Base-by-base conservation (phyloP, 1,140 invertebrate genomes). In the Delia radicum region DNA sequence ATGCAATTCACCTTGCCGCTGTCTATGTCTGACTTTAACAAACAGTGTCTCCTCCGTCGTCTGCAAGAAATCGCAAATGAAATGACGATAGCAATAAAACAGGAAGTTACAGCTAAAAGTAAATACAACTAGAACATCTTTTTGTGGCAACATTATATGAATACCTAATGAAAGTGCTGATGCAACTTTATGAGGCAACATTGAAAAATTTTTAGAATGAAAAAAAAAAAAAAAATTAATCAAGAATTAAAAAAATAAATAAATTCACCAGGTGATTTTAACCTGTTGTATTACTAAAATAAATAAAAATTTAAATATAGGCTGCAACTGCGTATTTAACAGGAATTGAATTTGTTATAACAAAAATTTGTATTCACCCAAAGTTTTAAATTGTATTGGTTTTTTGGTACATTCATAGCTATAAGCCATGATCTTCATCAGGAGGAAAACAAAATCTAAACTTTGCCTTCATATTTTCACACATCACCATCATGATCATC, bases 1-100 rank as follows among this genome's bases (percentile, higher is more conserved):
- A 55, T 21, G 55, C 48, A 61, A 61, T 67, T 75, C 67, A 75
- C 65, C 74, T 75, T 75, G 48, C 46, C 46, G 46, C 74, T 3
- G n/a, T n/a, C n/a, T n/a, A n/a, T n/a, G n/a, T n/a, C n/a, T n/a
- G n/a, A n/a, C n/a, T n/a, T n/a, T n/a, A n/a, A n/a, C n/a, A n/a
- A n/a, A n/a, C n/a, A n/a, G n/a, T n/a, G n/a, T n/a, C n/a, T n/a
- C n/a, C n/a, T n/a, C n/a, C n/a, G n/a, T n/a, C n/a, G n/a, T n/a
- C n/a, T n/a, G n/a, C n/a, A 42, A 42, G 37, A 42, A 33, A 7
- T 10, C 37, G 37, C n/a, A 55, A 55, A 55, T 55, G n/a, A 21
- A 55, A 55, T 24, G 48, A 55, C 24, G 10, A 18, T 10, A 55
- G 48, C 21, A 21, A 24, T 55, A 55, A 55, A 55, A 55, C 48